These are phyloP conservation scores for Eristalinus aeneus DNA, from an alignment of 2,888 invertebrate genomes.

Conservation along the genomic window DNA sequence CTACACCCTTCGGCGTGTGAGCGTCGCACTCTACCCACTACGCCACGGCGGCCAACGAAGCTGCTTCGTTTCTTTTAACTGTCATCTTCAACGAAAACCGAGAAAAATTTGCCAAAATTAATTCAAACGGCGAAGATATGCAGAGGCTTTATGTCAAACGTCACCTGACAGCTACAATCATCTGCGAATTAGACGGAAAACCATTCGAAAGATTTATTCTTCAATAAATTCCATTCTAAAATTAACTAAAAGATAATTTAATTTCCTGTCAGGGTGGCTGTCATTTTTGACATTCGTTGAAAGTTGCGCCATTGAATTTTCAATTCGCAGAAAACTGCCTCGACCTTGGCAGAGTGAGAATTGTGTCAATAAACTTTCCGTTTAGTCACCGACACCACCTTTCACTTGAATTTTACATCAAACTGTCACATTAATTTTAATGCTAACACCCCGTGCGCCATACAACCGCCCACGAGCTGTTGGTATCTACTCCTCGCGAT, in stretches of 20 bases:
- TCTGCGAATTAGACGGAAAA: background rate
- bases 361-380: conserved; percentile 1
- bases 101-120: too few species aligned
- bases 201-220: background rate
- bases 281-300: background rate
- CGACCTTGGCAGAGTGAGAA: background rate
- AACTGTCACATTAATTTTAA: conserved; percentile 11
- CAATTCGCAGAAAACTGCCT: background rate
- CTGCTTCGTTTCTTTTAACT: too few species aligned
- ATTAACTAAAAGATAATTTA: background rate
- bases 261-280: background rate
- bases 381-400: conserved; percentile 7
- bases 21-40: too few species aligned
- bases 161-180: background rate
- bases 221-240: background rate
- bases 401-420: conserved; percentile 34
- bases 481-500: conserved; percentile 15
- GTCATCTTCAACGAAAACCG: too few species aligned
- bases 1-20: too few species aligned
- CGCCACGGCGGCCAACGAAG: too few species aligned
- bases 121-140: too few species aligned
- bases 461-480: conserved; percentile 6
- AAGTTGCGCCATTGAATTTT: background rate
- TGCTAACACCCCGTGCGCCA: background rate
- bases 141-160: too few species aligned